Percentiles rank a stretch among this genome's conserved stretches.
These are phyloP conservation scores for Illadopsis cleaveri DNA, from an alignment of 2,113 vertebrate genomes.

Conservation along the genomic window DNA sequence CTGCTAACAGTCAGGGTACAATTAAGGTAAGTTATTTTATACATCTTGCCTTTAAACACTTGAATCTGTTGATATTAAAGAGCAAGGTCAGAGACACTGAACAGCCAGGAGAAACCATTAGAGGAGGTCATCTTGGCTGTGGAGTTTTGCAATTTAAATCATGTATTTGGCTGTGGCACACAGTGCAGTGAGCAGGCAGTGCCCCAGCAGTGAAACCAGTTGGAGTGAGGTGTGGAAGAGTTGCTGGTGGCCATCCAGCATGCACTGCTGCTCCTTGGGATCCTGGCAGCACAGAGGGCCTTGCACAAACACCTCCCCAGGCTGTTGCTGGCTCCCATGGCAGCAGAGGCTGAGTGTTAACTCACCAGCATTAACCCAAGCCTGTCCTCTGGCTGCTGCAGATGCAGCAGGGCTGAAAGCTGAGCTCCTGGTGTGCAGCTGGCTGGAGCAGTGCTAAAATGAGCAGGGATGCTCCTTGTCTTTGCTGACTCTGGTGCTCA, in stretches of 20 bases:
- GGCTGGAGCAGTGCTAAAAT: neutral
- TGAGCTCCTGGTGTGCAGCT: neutral
- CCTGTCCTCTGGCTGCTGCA: neutral
- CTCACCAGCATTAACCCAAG: rapidly evolving
- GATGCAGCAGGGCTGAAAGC: too few relatives aligned
- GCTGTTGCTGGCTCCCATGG: neutral
- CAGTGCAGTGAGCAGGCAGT: neutral
- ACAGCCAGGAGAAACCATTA: neutral
- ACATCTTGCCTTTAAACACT: slow-evolving; percentile 3
- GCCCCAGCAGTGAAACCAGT: neutral
- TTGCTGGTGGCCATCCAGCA: neutral
- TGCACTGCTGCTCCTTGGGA: neutral
- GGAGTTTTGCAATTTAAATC: neutral
- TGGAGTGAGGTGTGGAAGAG: neutral
- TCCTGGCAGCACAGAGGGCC: neutral
- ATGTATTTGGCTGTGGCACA: neutral
- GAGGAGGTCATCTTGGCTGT: neutral
- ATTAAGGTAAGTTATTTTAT: slow-evolving; percentile 90
- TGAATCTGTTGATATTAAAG: neutral
- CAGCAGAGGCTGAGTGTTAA: neutral
- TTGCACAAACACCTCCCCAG: neutral
- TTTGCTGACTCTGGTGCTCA: neutral
- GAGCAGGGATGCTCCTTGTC: neutral
- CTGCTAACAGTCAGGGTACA: slow-evolving; percentile 99
- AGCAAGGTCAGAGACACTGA: neutral